These are phyloP conservation scores for Toxostoma redivivum DNA, from an alignment of 2,113 vertebrate genomes.

Conservation along the genomic window DNA sequence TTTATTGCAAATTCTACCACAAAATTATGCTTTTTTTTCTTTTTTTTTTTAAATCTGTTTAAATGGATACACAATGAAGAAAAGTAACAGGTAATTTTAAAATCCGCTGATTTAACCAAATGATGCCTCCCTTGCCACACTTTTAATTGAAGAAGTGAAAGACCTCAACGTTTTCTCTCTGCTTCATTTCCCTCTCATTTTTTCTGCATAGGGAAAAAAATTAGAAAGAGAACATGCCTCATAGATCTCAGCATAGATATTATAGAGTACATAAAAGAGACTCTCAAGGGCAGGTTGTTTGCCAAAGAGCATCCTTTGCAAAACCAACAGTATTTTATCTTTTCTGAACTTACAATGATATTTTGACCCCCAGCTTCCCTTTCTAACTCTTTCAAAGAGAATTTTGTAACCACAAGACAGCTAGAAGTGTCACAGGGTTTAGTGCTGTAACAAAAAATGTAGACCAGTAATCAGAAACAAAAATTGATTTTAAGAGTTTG, in stretches of 20 bases:
- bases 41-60: no score
- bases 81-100: not conserved
- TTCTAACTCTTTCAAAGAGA: not conserved
- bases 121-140: not conserved
- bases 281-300: not conserved
- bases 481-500: conserved; percentile 8
- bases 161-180: conserved; percentile 27
- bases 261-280: not conserved
- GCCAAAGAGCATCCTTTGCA: not conserved
- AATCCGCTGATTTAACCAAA: conserved; percentile 40
- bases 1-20: not conserved
- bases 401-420: not conserved
- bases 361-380: not conserved
- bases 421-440: not conserved
- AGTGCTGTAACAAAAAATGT: not conserved
- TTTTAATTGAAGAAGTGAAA: conserved; percentile 32
- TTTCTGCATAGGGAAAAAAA: not conserved
- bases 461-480: not conserved
- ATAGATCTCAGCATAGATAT: not conserved
- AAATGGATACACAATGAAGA: not conserved
- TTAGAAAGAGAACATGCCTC: not conserved
- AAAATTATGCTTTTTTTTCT: not conserved
- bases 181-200: conserved; percentile 36
- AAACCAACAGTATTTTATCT: conserved; percentile 31
- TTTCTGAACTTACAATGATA: not conserved